Evolutionary conservation across 2,888 invertebrate species (phyloP).

Genomic region (Nymphalis urticae): DNA sequence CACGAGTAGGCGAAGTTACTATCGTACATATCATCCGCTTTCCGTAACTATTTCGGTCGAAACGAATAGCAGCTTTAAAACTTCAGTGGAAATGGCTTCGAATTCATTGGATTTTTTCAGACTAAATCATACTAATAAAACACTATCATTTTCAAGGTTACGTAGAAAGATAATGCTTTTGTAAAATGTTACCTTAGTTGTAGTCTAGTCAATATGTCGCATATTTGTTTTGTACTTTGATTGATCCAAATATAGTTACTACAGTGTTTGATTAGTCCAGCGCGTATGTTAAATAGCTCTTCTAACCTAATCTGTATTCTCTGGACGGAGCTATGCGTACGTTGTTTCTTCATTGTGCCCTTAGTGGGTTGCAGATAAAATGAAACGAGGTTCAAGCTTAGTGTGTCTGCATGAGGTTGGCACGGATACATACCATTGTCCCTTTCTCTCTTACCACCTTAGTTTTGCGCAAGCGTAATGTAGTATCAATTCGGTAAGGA

Average conservation of each 20-base stretch:
- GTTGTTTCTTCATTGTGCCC: slow-evolving; percentile 13
- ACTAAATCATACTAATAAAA: too few species aligned
- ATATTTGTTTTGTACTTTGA: too few species aligned
- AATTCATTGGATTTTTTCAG: background rate
- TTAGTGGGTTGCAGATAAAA: slow-evolving; percentile 18
- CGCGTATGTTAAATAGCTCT: background rate
- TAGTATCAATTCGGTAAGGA: slow-evolving; percentile 25
- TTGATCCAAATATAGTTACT: background rate
- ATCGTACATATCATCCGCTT: background rate
- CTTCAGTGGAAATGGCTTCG: background rate
- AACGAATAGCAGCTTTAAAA: background rate
- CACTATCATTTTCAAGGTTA: too few species aligned
- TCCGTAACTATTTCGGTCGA: background rate
- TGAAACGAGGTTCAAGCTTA: slow-evolving; percentile 18
- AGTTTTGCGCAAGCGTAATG: slow-evolving; percentile 37
- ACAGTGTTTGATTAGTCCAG: background rate
- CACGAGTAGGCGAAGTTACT: background rate
- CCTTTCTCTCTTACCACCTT: slow-evolving; percentile 9
- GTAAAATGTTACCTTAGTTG: background rate
- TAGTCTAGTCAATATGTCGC: background rate
- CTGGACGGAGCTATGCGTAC: background rate
- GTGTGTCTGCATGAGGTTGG: slow-evolving; percentile 14
- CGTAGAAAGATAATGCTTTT: background rate
- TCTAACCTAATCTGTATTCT: slow-evolving; percentile 13
- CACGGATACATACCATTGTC: slow-evolving; percentile 13